Evolutionary conservation across 2,113 vertebrate species (phyloP), one percentile per base, ranked within the genome.

Genomic region (Empidonax traillii): DNA sequence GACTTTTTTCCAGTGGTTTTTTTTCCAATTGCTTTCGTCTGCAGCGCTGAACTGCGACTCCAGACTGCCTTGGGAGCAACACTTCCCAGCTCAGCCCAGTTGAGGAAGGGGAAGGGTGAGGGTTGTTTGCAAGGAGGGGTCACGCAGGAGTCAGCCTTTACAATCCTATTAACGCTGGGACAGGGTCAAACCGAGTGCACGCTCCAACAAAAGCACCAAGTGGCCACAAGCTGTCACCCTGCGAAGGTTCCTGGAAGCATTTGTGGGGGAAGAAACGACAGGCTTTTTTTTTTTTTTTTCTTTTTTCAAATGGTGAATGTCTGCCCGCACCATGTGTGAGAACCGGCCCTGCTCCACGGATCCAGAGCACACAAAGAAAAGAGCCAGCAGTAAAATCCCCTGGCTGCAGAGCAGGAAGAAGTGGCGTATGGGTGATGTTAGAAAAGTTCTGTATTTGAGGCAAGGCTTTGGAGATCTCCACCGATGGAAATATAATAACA

Each of bases 101-200:
- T 35, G 94, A 94, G 90, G 94, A 96, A 96, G 87, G 89, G 96
- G 97, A 85, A 90, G 94, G 89, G 93, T 78, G 61, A 89, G 97
- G 87, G 89, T 89, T 96, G 96, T 97, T 96, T 96, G 96, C 96
- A 92, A 87, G 90, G 82, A 96, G 93, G 93, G 97, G 97, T 98
- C 97, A 96, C 5, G 79, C 92, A 97, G 91, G 93, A 98, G 97
- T 97, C 97, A 98, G 94, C 90, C 93, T 96, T 93, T 95, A 95
- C 97, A 98, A 97, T 97, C 97, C 96, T 91, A 97, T 97, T 97
- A 97, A 96, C 95, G 93, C 88, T 51, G 87, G 61, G 93, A 92
- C 94, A 97, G 97, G 97, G 97, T 97, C 97, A 97, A 92, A 59
- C 10, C 85, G 92, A 97, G 97, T 96, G 96, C 97, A 97, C 85